Base-by-base conservation (phyloP, 2,888 invertebrate species). In the Heliconius hortense region DNA sequence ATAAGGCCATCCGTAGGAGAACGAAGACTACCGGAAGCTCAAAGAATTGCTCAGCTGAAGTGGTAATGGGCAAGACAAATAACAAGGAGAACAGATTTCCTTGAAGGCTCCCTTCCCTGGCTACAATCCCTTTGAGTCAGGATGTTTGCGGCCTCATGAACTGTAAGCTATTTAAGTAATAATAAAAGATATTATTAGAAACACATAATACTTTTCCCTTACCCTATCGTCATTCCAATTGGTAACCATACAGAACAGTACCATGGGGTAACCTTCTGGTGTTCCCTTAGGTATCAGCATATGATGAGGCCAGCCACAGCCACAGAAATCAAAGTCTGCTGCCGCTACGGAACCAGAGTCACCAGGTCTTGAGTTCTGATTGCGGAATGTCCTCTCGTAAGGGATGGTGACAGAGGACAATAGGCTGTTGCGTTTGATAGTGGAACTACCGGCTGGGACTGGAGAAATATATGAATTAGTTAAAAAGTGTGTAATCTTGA, bases 271-370 rank as follows among this genome's bases (percentile, higher is more conserved):
- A 0, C 97, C 97, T 76, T 95, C 92, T 0, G 94, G 84, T 5
- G 88, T 96, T 5, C 97, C 97, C 88, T 95, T 96, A 0, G 97
- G 96, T 56, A 97, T 81, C 10, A 97, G 94, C 95, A 97, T 95
- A 88, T 97, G 97, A 78, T 97, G 96, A 0, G 97, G 97, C 97
- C 97, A 97, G 71, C 97, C 97, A 83, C 98, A 98, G 78, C 97
- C 97, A 90, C 98, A 98, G 95, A 97, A 97, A 90, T 96, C 96
- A 91, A 96, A 97, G 81, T 94, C 92, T 0, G 91, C 91, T 0
- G 95, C 89, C 4, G 92, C 89, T 0, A 89, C 92, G 0, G 94
- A 86, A n/a, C 93, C 88, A 0, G 89, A 82, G 63, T 95, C 95
- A 0, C 93, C 95, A 0, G 96, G 96, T 0, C 96, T 94, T 74